Evolutionary conservation across 64 coral and sea anemone genomes (phyloP), one percentile per base, ranked within the genome.

Genomic region (Orbicella faveolata): DNA sequence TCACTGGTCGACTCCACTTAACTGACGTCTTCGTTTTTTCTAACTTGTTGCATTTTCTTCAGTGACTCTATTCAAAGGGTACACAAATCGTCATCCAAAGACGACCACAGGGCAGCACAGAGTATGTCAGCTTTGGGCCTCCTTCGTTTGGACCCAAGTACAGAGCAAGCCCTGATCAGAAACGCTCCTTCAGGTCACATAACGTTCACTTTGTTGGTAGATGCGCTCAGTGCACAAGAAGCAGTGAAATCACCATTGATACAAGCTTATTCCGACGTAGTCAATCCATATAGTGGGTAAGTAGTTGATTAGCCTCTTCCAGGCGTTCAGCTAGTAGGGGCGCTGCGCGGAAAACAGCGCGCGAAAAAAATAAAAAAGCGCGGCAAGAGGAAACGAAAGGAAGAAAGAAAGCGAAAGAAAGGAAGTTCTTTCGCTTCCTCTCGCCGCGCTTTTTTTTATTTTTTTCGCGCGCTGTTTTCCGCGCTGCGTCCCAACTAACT

Each of bases 211-310:
- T 35, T 98, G 23, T 75, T 98, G 16, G 75, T 93, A 21, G 96
- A 98, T 93, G 90, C 76, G 2, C 39, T 52, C 62, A 88, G 69
- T 64, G 30, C 21, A 20, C 55, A 90, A 16, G 90, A 95, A 36
- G 84, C 94, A 7, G 81, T 84, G 0, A 79, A 52, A 1, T 95
- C 94, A 11, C 96, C 96, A 34, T 80, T 98, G 37, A 87, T 98
- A 63, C 73, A 91, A 59, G 91, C 83, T 51, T 98, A 90, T 85
- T 78, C 33, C 61, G 84, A 93, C 34, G 74, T 95, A 17, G 55
- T 92, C 5, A 35, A 76, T 73, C 74, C 54, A 6, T 95, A 88
- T 83, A 80, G 65, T 7, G 79, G 69, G 96, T 98, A 15, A 90
- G 96, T 83, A 5, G n/a, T 14, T 9, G 9, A 19, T 0, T 30